Evolutionary conservation across 2,797 vertebrate species (phyloP).

Genomic region (Dicrostonyx torquatus): DNA sequence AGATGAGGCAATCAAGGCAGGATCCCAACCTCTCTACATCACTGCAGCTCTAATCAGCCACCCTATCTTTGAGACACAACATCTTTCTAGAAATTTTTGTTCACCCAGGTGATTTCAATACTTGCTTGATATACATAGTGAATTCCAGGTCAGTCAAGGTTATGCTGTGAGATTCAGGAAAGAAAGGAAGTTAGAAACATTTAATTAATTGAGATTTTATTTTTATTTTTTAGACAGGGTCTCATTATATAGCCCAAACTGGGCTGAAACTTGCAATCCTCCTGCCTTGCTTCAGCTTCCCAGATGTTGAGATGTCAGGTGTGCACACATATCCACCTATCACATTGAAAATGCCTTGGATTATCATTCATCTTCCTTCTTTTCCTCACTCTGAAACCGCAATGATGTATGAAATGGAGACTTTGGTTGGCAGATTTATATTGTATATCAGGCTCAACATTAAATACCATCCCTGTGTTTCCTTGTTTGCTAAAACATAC

Average conservation of each 20-base stretch:
- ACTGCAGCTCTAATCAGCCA: background rate
- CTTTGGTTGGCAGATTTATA: background rate
- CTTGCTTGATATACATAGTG: background rate
- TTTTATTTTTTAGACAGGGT: background rate
- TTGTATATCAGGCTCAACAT: background rate
- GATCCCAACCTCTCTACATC: no score
- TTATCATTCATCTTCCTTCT: constrained; percentile 15
- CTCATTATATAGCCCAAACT: background rate
- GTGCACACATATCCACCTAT: background rate
- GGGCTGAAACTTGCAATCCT: background rate
- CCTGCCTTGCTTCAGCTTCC: background rate
- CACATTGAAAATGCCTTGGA: constrained; percentile 12
- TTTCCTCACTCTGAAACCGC: background rate
- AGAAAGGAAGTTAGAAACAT: background rate
- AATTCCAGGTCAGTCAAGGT: background rate
- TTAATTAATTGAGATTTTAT: background rate
- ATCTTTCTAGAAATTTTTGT: background rate
- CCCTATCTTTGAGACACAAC: background rate
- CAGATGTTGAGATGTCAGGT: background rate
- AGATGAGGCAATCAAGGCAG: background rate
- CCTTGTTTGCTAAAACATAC: constrained; percentile 26
- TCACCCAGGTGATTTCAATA: background rate
- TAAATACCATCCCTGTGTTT: background rate
- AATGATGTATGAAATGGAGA: background rate
- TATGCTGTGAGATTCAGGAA: background rate